A percentile compares a stretch with the other conserved stretches of the same genome.
Evolutionary conservation across 2,888 invertebrate species (phyloP).

Genomic region (Hartigia nigra): DNA sequence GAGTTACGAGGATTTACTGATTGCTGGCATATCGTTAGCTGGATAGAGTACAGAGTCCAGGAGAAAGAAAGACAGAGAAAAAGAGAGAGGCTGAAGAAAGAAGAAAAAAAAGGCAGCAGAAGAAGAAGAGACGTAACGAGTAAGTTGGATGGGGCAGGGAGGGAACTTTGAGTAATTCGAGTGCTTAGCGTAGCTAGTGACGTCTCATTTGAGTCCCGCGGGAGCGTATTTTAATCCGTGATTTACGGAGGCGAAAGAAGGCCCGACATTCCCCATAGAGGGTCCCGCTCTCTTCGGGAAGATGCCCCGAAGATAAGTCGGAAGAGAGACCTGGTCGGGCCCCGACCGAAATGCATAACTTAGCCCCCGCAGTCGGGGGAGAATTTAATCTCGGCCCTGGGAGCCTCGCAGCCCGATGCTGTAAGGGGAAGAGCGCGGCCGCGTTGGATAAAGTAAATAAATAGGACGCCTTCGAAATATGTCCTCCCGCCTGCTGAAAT

Average conservation of each 20-base stretch:
- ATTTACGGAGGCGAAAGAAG: slow-evolving; percentile 44
- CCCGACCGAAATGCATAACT: slow-evolving; percentile 58
- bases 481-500: slow-evolving; percentile 53
- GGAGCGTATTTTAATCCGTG: slow-evolving; percentile 56
- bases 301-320: slow-evolving; percentile 56
- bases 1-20: not conserved
- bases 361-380: slow-evolving; percentile 44
- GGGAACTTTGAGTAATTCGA: slow-evolving; percentile 7
- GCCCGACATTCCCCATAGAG: slow-evolving; percentile 32
- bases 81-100: not conserved
- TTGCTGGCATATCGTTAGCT: not conserved
- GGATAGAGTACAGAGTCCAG: not conserved
- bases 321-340: slow-evolving; percentile 40
- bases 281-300: slow-evolving; percentile 23
- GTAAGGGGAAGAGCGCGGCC: not conserved
- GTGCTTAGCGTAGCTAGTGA: slow-evolving; percentile 29
- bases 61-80: not conserved
- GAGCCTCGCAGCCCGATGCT: not conserved
- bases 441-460: slow-evolving; percentile 52
- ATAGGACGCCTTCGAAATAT: slow-evolving; percentile 54
- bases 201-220: slow-evolving; percentile 54
- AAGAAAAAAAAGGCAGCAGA: not conserved
- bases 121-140: not conserved
- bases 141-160: not conserved
- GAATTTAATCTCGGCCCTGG: slow-evolving; percentile 52